A percentile compares a stretch with the other conserved stretches of the same genome.
These are phyloP conservation scores for Cephus pulcher DNA, from an alignment of 2,888 invertebrate species.

Conservation along the genomic window DNA sequence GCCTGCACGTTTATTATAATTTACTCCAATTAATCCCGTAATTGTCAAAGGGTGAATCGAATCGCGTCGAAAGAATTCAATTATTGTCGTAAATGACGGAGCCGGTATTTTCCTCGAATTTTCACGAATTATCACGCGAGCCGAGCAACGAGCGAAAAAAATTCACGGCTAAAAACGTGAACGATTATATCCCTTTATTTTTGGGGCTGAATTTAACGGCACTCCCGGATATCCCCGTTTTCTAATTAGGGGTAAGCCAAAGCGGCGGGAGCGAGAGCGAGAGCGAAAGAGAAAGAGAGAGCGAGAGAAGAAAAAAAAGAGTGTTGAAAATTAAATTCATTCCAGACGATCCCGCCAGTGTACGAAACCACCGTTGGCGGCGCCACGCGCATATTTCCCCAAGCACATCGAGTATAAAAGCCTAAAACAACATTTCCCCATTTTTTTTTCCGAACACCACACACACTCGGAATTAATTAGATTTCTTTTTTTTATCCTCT, in stretches of 20 bases:
- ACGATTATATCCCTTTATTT: constrained; percentile 21
- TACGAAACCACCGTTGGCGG: not conserved
- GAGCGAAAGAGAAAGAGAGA: not conserved
- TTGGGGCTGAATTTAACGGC: constrained; percentile 11
- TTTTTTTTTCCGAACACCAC: constrained; percentile 23
- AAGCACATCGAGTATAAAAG: constrained; percentile 35
- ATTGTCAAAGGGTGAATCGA: not conserved
- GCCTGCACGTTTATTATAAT: too few relatives aligned
- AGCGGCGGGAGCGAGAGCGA: constrained; percentile 12
- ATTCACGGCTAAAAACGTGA: not conserved
- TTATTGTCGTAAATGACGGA: too few relatives aligned
- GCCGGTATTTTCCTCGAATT: not conserved
- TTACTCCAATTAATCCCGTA: not conserved
- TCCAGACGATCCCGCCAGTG: not conserved
- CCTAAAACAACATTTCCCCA: constrained; percentile 49
- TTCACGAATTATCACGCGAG: not conserved
- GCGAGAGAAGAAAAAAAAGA: not conserved
- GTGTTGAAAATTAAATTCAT: not conserved
- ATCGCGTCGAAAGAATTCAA: not conserved
- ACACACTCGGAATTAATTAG: constrained; percentile 23
- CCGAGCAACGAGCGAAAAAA: not conserved
- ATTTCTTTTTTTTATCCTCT: constrained; percentile 17
- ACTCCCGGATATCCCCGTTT: constrained; percentile 3
- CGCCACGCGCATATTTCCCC: not conserved
- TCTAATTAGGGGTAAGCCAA: constrained; percentile 20